Evolutionary conservation across 2,797 vertebrate genomes (phyloP).

Genomic region (Sardinella longiceps): DNA sequence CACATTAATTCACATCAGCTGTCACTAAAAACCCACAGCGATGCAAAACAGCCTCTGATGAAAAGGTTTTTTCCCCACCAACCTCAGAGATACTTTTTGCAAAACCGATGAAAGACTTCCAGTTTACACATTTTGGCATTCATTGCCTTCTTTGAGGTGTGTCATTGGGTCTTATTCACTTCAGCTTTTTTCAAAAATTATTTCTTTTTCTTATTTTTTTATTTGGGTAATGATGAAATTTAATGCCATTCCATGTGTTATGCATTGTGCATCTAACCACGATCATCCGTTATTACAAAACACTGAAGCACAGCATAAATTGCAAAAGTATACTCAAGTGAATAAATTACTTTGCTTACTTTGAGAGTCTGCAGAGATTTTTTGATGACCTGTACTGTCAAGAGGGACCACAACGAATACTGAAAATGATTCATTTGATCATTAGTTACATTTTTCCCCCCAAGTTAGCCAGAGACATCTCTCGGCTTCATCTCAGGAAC

Average conservation of each 20-base stretch:
- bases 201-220: not conserved
- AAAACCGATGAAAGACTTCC: not conserved
- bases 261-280: not conserved
- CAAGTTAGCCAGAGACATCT: not conserved
- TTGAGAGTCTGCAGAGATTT: not conserved
- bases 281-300: not conserved
- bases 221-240: not conserved
- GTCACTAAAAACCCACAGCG: not conserved
- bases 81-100: not conserved
- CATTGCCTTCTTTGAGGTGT: not conserved
- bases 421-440: not conserved
- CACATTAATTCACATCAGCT: constrained; percentile 15
- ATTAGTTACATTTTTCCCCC: not conserved
- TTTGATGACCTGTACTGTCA: not conserved
- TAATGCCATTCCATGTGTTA: not conserved
- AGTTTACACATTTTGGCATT: not conserved
- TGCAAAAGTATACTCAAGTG: not conserved
- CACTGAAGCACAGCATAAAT: not conserved
- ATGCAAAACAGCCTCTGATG: constrained; percentile 53
- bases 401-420: not conserved
- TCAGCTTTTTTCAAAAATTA: not conserved
- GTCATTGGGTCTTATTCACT: not conserved
- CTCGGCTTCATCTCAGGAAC: too few species aligned
- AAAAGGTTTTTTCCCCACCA: not conserved
- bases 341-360: not conserved